Evolutionary conservation across 2,888 invertebrate species (phyloP).

Genomic region (Luffia ferchaultella): DNA sequence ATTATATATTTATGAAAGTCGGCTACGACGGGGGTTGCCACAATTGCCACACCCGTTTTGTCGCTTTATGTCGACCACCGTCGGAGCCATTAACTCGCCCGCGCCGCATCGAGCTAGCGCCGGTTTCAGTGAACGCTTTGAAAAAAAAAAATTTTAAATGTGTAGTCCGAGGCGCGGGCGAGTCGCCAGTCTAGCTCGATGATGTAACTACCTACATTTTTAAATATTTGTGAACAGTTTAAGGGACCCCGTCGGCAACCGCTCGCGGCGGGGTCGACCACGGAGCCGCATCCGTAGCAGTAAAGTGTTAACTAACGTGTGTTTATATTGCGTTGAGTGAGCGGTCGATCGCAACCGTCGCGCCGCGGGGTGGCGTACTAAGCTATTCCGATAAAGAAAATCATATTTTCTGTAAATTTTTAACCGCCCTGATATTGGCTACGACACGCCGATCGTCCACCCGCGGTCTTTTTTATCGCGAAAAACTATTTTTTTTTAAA

Average conservation of each 20-base stretch:
- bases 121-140: constrained; percentile 32
- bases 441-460: no score
- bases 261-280: constrained; percentile 1
- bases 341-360: background rate
- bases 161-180: constrained; percentile 18
- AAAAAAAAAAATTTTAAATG: constrained; percentile 21
- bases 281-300: background rate
- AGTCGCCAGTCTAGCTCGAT: constrained; percentile 51
- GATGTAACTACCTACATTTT: constrained; percentile 23
- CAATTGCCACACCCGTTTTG: constrained; percentile 52
- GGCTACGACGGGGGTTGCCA: constrained; percentile 40
- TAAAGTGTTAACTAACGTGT: background rate
- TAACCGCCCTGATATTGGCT: no score
- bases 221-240: constrained; percentile 27
- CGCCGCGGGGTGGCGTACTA: background rate
- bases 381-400: background rate
- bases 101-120: constrained; percentile 36
- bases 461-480: no score
- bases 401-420: constrained; percentile 29
- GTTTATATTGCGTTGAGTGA: background rate
- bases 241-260: background rate
- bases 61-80: no score
- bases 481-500: background rate
- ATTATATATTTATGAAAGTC: constrained; percentile 48
- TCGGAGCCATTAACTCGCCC: constrained; percentile 26